These are phyloP conservation scores for Willowsia nigromaculata DNA, from an alignment of 2,888 invertebrate genomes.

Conservation along the genomic window DNA sequence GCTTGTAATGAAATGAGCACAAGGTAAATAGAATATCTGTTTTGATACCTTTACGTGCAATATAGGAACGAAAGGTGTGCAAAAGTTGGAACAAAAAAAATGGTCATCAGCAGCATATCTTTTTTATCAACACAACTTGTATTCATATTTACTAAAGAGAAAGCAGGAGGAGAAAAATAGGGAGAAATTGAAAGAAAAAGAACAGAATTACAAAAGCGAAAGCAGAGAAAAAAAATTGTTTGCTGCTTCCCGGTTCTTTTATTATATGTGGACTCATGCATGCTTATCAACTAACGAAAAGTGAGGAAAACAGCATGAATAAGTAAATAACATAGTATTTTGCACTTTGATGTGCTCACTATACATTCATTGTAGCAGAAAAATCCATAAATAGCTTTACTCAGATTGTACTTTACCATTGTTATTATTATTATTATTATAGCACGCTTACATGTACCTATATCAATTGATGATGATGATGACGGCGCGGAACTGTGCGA, in stretches of 20 bases:
- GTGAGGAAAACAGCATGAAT: background rate
- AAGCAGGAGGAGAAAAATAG: no score
- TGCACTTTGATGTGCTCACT: conserved; percentile 1
- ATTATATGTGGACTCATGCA: background rate
- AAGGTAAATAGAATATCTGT: background rate
- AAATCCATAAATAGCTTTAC: background rate
- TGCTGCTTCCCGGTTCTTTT: background rate
- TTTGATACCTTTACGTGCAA: no score
- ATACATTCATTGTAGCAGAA: background rate
- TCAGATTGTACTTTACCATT: background rate
- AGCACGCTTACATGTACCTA: background rate
- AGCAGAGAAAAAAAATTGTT: background rate
- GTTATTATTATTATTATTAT: background rate
- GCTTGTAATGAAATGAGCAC: background rate
- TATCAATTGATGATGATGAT: background rate
- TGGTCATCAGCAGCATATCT: no score
- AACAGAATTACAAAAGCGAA: background rate
- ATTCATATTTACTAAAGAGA: no score
- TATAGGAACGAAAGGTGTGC: no score
- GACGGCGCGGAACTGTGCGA: background rate
- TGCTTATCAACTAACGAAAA: background rate
- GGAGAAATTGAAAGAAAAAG: no score
- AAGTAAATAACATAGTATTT: background rate
- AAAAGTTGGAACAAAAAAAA: no score
- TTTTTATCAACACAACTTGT: no score